Conservation (phyloP, 2,797 vertebrate species). For the Philypnodon macrostomus region DNA sequence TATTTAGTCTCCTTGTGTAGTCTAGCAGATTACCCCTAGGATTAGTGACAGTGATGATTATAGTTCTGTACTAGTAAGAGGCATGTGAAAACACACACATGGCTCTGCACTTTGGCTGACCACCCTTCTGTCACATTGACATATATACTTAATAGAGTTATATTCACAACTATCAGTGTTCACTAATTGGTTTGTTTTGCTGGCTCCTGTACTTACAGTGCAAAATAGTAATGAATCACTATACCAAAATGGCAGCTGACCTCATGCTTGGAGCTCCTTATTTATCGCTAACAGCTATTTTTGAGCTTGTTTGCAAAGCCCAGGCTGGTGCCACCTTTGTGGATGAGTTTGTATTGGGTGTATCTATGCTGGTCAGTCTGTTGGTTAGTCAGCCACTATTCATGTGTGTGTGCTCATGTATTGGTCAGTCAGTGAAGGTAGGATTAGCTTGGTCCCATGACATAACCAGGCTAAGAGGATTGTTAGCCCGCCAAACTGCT, state of each 20-base stretch:
- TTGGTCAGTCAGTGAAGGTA: conserved; percentile 65
- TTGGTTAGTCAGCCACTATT: conserved; percentile 30
- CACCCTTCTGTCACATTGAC: background rate
- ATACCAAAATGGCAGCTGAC: conserved; percentile 33
- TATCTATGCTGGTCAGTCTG: conserved; percentile 11
- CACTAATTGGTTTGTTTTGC: conserved; percentile 27
- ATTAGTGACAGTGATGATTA: conserved; percentile 64
- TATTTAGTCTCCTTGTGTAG: conserved; percentile 26
- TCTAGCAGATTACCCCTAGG: conserved; percentile 41
- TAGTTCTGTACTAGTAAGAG: conserved; percentile 23
- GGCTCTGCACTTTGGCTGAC: too few relatives aligned
- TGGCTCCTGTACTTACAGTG: conserved; percentile 18
- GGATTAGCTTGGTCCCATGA: conserved; percentile 75
- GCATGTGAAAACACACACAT: conserved; percentile 21
- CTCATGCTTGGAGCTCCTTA: conserved; percentile 27
- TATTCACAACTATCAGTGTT: conserved; percentile 2
- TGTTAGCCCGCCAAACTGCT: conserved; percentile 60
- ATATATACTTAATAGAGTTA: conserved; percentile 8
- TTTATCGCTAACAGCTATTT: conserved; percentile 46
- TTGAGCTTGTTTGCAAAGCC: conserved; percentile 4
- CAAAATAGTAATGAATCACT: conserved; percentile 32
- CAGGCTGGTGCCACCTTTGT: conserved; percentile 30
- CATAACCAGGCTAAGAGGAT: conserved; percentile 78
- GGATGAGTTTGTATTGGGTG: conserved; percentile 18
- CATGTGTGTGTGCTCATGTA: conserved; percentile 20